Evolutionary conservation across 1,140 invertebrate species (phyloP).

Genomic region (Anastatus disparis): DNA sequence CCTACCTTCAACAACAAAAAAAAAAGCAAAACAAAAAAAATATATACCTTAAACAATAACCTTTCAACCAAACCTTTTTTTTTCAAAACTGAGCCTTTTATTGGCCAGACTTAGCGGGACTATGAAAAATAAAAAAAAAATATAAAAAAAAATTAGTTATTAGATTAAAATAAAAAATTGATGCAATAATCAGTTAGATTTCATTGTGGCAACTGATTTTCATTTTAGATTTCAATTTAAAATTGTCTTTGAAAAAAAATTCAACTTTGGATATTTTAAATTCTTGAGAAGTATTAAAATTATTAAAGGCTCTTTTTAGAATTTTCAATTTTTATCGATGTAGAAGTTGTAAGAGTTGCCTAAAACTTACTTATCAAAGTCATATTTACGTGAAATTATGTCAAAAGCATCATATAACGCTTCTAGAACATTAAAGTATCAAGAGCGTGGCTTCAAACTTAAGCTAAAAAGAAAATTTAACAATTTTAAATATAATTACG

Average conservation of each 20-base stretch:
- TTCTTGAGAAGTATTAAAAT: constrained; percentile 3
- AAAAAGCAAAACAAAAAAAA: no score
- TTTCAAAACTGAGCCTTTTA: constrained; percentile 43
- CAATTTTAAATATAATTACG: constrained; percentile 2
- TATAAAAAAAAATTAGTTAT: constrained; percentile 5
- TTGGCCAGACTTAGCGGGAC: constrained; percentile 37
- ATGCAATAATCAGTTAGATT: constrained; percentile 24
- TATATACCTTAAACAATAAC: constrained; percentile 60
- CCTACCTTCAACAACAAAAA: no score
- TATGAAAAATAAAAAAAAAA: constrained; percentile 28
- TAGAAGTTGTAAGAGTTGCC: constrained; percentile 30
- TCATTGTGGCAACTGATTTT: constrained; percentile 21
- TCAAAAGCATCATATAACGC: constrained; percentile 37
- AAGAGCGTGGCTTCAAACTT: constrained; percentile 14
- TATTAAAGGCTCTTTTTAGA: constrained; percentile 1
- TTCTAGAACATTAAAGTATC: constrained; percentile 21
- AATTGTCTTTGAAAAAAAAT: constrained; percentile 2
- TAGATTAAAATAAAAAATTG: constrained; percentile 31
- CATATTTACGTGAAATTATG: constrained; percentile 21
- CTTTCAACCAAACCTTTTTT: constrained; percentile 54
- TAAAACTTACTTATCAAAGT: constrained; percentile 30
- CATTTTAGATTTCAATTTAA: background rate
- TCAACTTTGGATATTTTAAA: no score
- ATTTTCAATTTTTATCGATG: constrained; percentile 1
- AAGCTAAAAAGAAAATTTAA: background rate